A percentile compares a stretch with the other conserved stretches of the same genome.
Conservation (phyloP, 2,797 vertebrate genomes). For the Spinus olivaceus region DNA sequence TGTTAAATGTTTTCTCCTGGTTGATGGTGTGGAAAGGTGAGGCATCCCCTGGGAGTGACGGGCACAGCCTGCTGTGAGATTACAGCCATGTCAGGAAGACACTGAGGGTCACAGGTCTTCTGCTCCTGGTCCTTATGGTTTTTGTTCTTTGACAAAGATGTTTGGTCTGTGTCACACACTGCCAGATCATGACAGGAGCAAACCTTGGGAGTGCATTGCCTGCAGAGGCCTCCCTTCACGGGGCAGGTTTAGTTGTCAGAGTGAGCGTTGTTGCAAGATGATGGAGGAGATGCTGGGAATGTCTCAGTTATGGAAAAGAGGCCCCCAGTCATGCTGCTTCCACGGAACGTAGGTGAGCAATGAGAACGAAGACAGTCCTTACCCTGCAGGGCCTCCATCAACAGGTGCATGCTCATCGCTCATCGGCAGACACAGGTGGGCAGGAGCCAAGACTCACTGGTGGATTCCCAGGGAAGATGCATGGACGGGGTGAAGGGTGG, state of each 20-base stretch:
- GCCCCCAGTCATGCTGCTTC: neutral
- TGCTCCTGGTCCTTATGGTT: rapidly evolving
- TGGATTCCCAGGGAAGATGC: neutral
- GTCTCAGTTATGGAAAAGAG: neutral
- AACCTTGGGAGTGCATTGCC: neutral
- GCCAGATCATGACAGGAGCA: neutral
- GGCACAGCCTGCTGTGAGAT: neutral
- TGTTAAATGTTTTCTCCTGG: neutral
- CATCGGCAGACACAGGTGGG: neutral
- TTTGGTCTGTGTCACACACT: neutral
- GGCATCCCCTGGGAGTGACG: rapidly evolving
- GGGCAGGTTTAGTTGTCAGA: neutral
- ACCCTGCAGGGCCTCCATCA: neutral
- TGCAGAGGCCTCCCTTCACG: neutral
- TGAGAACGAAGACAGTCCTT: constrained; percentile 42
- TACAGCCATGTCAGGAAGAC: rapidly evolving
- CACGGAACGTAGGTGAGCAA: neutral
- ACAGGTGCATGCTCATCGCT: neutral
- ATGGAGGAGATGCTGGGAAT: neutral
- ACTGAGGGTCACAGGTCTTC: rapidly evolving
- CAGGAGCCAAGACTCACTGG: rapidly evolving
- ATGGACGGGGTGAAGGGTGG: neutral
- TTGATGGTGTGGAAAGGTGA: neutral
- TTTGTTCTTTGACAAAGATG: neutral
- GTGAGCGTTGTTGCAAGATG: neutral